A percentile compares a stretch with the other conserved stretches of the same genome.
Conservation (phyloP, 2,797 vertebrate genomes). For the Cercopithecus mitis region DNA sequence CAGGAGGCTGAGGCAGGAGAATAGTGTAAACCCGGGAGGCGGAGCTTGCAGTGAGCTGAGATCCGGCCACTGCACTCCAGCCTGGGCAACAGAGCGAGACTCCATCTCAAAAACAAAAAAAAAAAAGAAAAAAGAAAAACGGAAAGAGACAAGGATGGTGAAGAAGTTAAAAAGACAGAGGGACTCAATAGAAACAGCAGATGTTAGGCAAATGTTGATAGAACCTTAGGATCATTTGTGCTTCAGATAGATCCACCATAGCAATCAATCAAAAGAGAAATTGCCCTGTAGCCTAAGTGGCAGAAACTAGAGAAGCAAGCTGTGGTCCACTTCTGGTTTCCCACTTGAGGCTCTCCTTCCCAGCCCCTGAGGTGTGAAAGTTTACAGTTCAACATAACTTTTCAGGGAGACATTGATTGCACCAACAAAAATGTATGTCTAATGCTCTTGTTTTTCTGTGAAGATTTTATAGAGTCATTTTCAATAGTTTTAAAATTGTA, state of each 20-base stretch:
- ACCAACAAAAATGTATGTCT: slow-evolving; percentile 7
- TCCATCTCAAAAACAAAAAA: no score
- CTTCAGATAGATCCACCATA: not conserved
- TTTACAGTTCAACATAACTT: not conserved
- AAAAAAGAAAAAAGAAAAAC: not conserved
- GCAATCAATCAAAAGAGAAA: not conserved
- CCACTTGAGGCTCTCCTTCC: not conserved
- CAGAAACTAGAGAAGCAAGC: not conserved
- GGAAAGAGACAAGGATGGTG: not conserved
- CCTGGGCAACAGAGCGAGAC: no score
- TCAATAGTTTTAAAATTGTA: not conserved
- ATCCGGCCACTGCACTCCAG: no score
- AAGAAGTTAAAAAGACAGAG: not conserved
- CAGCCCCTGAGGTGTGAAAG: not conserved
- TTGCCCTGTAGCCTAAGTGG: not conserved
- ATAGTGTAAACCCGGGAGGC: no score
- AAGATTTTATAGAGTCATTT: not conserved
- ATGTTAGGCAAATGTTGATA: not conserved
- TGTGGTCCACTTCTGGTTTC: not conserved
- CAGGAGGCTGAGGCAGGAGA: no score
- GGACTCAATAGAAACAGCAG: not conserved
- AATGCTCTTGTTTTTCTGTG: slow-evolving; percentile 8
- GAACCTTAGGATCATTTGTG: not conserved
- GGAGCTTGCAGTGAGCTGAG: no score
- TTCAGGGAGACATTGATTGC: not conserved